Percentiles rank a stretch among this genome's conserved stretches.
phyloP scores from a whole-genome alignment of 2,797 vertebrate species.

The Coranthus polyacanthus region DNA sequence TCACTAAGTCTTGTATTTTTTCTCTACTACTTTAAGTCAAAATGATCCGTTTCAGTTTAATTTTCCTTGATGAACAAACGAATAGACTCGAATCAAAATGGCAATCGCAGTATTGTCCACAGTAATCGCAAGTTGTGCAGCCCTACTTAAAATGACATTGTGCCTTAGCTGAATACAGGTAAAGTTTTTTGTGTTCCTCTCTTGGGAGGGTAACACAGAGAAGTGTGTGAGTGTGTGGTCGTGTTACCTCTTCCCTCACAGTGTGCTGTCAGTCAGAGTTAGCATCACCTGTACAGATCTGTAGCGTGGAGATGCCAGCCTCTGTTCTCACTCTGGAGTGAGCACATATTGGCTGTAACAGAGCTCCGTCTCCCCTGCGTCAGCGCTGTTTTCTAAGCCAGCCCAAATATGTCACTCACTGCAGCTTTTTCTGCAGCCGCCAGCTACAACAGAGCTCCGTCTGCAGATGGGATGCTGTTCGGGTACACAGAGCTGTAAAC shows the following conservation, averaged over 20 bases:
- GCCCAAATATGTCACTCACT: conserved; percentile 74
- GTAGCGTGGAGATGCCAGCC: conserved; percentile 45
- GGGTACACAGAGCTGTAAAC: conserved; percentile 48
- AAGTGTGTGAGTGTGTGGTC: conserved; percentile 14
- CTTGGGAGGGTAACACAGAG: no score
- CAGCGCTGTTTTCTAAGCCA: conserved; percentile 46
- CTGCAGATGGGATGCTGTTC: conserved; percentile 55
- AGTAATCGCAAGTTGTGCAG: no score
- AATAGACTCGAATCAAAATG: no score
- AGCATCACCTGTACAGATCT: conserved; percentile 63
- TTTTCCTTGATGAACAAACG: no score
- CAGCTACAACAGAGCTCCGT: conserved; percentile 57
- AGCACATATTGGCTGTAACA: conserved; percentile 65
- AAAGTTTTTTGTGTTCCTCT: no score
- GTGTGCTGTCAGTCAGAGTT: conserved; percentile 52
- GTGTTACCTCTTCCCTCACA: conserved; percentile 20
- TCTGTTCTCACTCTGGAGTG: conserved; percentile 37
- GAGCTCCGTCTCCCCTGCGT: conserved; percentile 57
- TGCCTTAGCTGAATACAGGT: no score
- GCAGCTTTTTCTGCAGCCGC: conserved; percentile 71
- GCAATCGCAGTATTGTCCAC: no score
- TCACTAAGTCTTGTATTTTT: no score
- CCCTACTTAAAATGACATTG: not conserved
- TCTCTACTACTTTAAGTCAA: no score
- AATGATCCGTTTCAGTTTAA: no score